These are phyloP conservation scores for Tillus elongatus DNA, from an alignment of 2,888 invertebrate species.

Conservation along the genomic window DNA sequence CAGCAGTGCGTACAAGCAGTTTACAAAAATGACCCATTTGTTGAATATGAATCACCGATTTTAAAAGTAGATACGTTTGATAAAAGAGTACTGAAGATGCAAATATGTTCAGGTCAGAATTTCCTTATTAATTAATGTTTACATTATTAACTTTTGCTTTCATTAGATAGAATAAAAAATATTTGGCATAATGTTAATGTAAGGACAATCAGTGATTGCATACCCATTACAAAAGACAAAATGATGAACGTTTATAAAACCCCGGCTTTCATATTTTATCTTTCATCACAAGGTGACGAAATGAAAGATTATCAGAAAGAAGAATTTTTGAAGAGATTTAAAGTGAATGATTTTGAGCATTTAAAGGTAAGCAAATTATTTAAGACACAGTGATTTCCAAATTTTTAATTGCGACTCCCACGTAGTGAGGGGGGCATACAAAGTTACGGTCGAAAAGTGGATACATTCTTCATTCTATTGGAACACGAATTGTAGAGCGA, in stretches of 20 bases:
- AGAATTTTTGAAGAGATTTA: conserved; percentile 17
- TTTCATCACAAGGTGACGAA: conserved; percentile 22
- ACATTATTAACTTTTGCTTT: background rate
- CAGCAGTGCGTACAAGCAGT: too few species aligned
- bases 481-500: too few species aligned
- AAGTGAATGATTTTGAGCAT: conserved; percentile 25
- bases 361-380: conserved; percentile 28
- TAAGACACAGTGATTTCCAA: too few species aligned
- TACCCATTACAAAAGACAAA: conserved; percentile 20
- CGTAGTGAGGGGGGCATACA: too few species aligned
- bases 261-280: conserved; percentile 29
- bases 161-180: conserved; percentile 28
- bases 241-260: conserved; percentile 29
- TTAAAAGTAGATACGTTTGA: conserved; percentile 29
- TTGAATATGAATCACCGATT: conserved; percentile 28
- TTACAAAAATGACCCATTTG: too few species aligned
- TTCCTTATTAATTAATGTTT: background rate
- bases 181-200: conserved; percentile 27
- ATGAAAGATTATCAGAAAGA: conserved; percentile 9
- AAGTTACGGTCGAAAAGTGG: too few species aligned
- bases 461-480: conserved; percentile 1
- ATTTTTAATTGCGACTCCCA: too few species aligned
- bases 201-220: conserved; percentile 17
- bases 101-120: conserved; percentile 25
- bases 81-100: conserved; percentile 29